A percentile compares a stretch with the other conserved stretches of the same genome.
Conservation (phyloP, 1,140 invertebrate species). For the Ips nitidus region DNA sequence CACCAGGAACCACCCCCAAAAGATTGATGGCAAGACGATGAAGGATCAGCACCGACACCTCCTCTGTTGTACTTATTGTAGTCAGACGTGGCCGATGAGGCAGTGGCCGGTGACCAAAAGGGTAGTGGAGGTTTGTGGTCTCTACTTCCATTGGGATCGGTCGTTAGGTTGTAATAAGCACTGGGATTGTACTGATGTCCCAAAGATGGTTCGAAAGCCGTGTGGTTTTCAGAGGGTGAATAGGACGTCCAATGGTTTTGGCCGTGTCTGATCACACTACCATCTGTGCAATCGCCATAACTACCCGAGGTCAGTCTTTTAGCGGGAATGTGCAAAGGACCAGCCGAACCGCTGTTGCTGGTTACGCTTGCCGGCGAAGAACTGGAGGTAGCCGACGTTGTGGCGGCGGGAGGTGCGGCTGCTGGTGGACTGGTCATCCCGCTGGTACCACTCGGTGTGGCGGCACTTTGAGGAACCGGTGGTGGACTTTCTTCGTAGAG, state of each 20-base stretch:
- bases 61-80: constrained; percentile 64
- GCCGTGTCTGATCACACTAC: constrained; percentile 71
- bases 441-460: constrained; percentile 55
- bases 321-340: constrained; percentile 80
- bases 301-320: constrained; percentile 65
- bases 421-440: constrained; percentile 55
- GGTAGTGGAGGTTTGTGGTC: constrained; percentile 65
- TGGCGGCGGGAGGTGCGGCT: constrained; percentile 58
- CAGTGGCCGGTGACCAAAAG: constrained; percentile 66
- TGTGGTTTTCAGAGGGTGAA: constrained; percentile 65
- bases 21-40: constrained; percentile 68
- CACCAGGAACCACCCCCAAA: constrained; percentile 71
- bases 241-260: constrained; percentile 72
- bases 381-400: constrained; percentile 63
- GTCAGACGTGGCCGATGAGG: constrained; percentile 58
- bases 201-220: constrained; percentile 60
- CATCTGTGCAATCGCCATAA: constrained; percentile 63
- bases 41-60: constrained; percentile 57
- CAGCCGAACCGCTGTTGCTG: constrained; percentile 61
- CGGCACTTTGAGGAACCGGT: constrained; percentile 59
- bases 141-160: constrained; percentile 60
- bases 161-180: constrained; percentile 76
- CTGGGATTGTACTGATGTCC: constrained; percentile 72
- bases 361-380: constrained; percentile 69
- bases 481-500: constrained; percentile 75